phyloP scores from a whole-genome alignment of 2,888 invertebrate species.

The Coronaproctus castanopsis region DNA sequence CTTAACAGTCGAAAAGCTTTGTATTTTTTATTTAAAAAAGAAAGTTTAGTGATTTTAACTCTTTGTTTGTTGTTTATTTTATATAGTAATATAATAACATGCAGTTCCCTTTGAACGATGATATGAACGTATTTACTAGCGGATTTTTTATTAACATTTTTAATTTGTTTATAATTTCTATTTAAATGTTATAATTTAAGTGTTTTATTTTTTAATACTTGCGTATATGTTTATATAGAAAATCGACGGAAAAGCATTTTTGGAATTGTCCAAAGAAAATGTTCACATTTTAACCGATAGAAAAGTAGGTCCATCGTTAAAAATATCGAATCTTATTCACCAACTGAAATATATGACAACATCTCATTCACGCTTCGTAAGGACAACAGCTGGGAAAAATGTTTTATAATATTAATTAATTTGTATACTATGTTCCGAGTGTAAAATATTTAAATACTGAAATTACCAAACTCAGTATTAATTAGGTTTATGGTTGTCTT shows the following conservation, averaged over 20 bases:
- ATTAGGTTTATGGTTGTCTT: too few species aligned
- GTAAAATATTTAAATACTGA: too few species aligned
- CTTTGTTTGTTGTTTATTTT: too few species aligned
- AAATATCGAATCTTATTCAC: conserved; percentile 74
- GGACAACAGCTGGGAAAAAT: conserved; percentile 1
- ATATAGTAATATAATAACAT: too few species aligned
- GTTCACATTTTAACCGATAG: conserved; percentile 72
- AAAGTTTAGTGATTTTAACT: too few species aligned
- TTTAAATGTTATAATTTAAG: not conserved
- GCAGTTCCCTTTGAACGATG: too few species aligned
- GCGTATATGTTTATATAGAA: conserved; percentile 36
- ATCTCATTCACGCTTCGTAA: conserved; percentile 3
- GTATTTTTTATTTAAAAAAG: too few species aligned
- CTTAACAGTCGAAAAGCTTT: too few species aligned
- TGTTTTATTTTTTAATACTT: conserved; percentile 16
- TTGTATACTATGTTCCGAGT: too few species aligned
- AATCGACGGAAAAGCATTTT: conserved; percentile 59
- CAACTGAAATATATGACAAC: conserved; percentile 12
- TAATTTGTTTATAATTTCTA: conserved; percentile 3
- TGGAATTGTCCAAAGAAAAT: conserved; percentile 69
- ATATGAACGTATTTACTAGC: too few species aligned
- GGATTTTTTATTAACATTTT: not conserved
- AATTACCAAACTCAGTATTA: too few species aligned
- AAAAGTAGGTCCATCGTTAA: conserved; percentile 85
- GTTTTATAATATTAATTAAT: conserved; percentile 6